These are phyloP conservation scores for Danio jaintianensis DNA, from an alignment of 2,797 vertebrate genomes.

Conservation along the genomic window DNA sequence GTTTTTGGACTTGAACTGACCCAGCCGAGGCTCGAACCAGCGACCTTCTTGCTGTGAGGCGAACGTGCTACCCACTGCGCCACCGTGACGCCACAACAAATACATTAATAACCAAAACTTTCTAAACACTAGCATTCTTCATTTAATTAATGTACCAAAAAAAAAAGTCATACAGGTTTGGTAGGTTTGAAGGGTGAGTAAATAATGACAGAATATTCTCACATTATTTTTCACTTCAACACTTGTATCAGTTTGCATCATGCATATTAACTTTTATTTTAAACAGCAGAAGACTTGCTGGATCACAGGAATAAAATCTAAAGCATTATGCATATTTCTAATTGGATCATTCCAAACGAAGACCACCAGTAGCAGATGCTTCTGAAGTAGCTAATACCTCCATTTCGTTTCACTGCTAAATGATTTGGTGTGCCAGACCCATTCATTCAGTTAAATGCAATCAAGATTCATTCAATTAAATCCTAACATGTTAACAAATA, in stretches of 20 bases:
- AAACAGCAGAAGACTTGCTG: neutral
- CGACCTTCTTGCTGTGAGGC: too few species aligned
- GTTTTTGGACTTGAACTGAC: too few species aligned
- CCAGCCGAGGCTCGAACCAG: too few species aligned
- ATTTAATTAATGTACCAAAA: too few species aligned
- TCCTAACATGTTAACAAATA: conserved; percentile 1
- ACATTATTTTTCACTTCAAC: neutral
- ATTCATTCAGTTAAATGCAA: conserved; percentile 4
- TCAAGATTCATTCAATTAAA: conserved; percentile 17
- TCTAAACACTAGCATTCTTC: too few species aligned
- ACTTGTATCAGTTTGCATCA: conserved; percentile 1
- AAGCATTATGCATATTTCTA: conserved; percentile 12
- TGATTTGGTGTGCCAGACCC: neutral
- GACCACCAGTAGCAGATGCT: neutral
- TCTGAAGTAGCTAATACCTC: conserved; percentile 19
- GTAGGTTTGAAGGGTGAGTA: too few species aligned
- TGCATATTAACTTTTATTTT: neutral
- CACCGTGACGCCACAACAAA: too few species aligned
- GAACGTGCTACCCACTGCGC: too few species aligned
- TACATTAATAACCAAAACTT: too few species aligned
- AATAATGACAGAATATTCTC: neutral
- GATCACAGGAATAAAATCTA: conserved; percentile 6
- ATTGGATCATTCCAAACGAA: conserved; percentile 24
- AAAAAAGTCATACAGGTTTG: too few species aligned
- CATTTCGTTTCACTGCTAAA: neutral